Base-by-base conservation (phyloP, 37 sponge, comb jelly and placozoan species). In the Aplysina aerophoba region DNA sequence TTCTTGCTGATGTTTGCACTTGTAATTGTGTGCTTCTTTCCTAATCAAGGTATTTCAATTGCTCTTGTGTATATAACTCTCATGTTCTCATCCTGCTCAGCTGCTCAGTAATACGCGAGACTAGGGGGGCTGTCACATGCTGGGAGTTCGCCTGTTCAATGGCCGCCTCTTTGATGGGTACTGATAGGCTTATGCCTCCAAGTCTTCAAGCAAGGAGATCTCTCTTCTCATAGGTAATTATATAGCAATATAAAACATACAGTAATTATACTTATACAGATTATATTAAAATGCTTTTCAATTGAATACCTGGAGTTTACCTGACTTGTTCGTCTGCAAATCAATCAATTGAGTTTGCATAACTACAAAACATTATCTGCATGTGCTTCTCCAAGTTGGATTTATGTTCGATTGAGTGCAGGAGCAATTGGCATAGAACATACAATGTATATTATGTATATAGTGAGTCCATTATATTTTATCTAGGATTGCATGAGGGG, bases 141-240 rank as follows among this genome's bases (percentile, higher is more conserved):
- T 44, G 28, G 2, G 64, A 62, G 12, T 62, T 62, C 11, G 64
- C 64, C 64, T 62, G 64, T 62, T 62, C 64, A 62, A 62, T 62
- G 11, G 4, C 64, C 64, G 4, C 12, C 5, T 13, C 64, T 62
- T 62, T 62, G 4, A 13, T 62, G 24, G 64, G 64, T 4, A 13
- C 11, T 6, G 11, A 4, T 13, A 62, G 24, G 64, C 64, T 27
- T 27, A 62, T 13, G 12, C 64, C 64, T 13, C 64, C 64, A 3
- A 62, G 64, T 62, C 64, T 62, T 27, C 4, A 27, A 13, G 64
- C 64, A 27, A 62, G 64, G 12, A 3, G 64, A 27, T 62, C 64
- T 62, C 64, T 62, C 64, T 62, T 14, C 19, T 58, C 59, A 58
- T 58, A n/a, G n/a, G n/a, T n/a, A n/a, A n/a, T n/a, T n/a, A n/a